These are phyloP conservation scores for Aldrovandia affinis DNA, from an alignment of 2,797 vertebrate genomes.

Conservation along the genomic window DNA sequence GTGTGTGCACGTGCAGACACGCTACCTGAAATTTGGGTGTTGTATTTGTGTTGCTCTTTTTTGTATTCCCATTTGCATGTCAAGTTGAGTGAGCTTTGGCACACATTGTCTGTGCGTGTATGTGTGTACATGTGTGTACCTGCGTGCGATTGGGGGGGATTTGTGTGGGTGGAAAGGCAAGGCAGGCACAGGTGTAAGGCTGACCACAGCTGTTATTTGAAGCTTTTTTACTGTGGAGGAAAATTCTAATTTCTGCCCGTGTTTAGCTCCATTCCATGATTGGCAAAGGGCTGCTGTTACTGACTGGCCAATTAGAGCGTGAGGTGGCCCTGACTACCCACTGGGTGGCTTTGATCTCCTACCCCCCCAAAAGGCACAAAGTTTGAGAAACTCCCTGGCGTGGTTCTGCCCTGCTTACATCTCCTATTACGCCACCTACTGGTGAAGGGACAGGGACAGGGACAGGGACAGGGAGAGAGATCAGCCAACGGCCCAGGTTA, in stretches of 20 bases:
- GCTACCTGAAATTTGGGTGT: slow-evolving; percentile 21
- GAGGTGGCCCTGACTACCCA: slow-evolving; percentile 56
- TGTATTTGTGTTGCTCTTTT: slow-evolving; percentile 32
- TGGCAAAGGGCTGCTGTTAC: slow-evolving; percentile 9
- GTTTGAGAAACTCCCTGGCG: slow-evolving; percentile 13
- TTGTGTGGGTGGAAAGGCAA: slow-evolving; percentile 59
- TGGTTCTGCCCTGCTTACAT: not conserved
- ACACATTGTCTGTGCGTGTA: not conserved
- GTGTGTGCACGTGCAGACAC: slow-evolving; percentile 36
- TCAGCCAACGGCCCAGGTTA: not conserved
- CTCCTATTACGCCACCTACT: slow-evolving; percentile 6
- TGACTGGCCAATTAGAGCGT: slow-evolving; percentile 46
- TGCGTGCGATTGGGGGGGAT: slow-evolving; percentile 46
- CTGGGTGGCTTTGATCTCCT: slow-evolving; percentile 58
- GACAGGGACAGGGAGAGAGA: too few relatives aligned
- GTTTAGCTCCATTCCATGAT: not conserved
- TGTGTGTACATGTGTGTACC: slow-evolving; percentile 31
- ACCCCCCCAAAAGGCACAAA: slow-evolving; percentile 22
- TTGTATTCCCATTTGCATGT: not conserved
- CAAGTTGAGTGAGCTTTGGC: not conserved
- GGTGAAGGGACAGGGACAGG: not conserved
- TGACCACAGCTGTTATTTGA: not conserved
- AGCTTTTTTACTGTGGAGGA: not conserved
- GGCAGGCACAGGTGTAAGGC: not conserved
- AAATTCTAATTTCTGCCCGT: not conserved